These are phyloP conservation scores for Eolophus roseicapilla DNA, from an alignment of 2,113 vertebrate genomes.

Conservation along the genomic window DNA sequence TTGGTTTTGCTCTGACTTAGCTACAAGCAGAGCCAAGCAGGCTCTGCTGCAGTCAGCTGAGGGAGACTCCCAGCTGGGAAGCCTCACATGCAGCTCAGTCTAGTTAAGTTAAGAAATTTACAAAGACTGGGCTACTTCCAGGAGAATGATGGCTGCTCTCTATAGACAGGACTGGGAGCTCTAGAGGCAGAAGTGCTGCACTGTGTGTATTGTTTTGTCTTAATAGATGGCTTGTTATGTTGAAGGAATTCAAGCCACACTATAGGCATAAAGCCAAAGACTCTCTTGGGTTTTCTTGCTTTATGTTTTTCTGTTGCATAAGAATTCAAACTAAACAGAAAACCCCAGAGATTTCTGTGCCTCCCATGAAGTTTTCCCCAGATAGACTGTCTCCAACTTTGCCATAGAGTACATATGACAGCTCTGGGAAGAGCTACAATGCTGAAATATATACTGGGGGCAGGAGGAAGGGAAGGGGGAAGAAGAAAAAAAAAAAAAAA, in stretches of 20 bases:
- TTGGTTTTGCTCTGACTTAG: constrained; percentile 74
- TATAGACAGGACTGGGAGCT: constrained; percentile 12
- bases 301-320: neutral
- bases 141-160: neutral
- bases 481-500: neutral
- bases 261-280: constrained; percentile 32
- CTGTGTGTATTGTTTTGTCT: constrained; percentile 34
- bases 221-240: neutral
- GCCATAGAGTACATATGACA: neutral
- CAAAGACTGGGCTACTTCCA: constrained; percentile 60
- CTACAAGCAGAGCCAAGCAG: constrained; percentile 32
- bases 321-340: constrained; percentile 26
- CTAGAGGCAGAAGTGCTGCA: neutral
- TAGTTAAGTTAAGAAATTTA: constrained; percentile 21
- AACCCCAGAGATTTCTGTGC: neutral
- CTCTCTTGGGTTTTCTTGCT: constrained; percentile 32
- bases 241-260: constrained; percentile 50
- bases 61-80: constrained; percentile 21
- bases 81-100: neutral
- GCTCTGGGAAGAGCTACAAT: neutral
- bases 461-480: fast-evolving
- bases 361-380: constrained; percentile 5
- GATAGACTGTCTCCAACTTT: neutral
- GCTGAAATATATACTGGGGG: neutral
- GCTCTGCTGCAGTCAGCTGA: neutral